Evolutionary conservation across 1,140 invertebrate species (phyloP).

Genomic region (Drosophila tsacasi): DNA sequence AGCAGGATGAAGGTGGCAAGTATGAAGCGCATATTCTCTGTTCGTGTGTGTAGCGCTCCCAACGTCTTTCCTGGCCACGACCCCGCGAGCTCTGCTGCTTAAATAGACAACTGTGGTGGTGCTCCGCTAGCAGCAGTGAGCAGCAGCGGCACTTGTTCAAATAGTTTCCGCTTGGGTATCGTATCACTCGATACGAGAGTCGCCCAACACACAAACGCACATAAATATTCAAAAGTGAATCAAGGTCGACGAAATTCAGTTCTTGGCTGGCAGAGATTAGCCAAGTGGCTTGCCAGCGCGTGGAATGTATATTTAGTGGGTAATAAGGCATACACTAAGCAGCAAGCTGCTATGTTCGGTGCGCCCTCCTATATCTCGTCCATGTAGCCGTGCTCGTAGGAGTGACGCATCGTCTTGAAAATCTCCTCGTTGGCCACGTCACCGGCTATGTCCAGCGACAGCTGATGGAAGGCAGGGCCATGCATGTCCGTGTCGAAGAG

Average conservation of each 20-base stretch:
- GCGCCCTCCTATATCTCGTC: slow-evolving; percentile 54
- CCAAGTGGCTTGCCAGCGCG: background rate
- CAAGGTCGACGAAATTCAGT: slow-evolving; percentile 42
- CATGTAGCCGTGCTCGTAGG: slow-evolving; percentile 77
- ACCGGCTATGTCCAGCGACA: slow-evolving; percentile 68
- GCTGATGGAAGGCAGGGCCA: slow-evolving; percentile 54
- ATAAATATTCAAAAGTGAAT: slow-evolving; percentile 68
- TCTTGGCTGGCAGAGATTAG: background rate
- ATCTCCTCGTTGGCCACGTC: slow-evolving; percentile 69
- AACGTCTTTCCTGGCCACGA: background rate
- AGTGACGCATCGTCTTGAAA: slow-evolving; percentile 59
- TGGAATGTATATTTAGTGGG: slow-evolving; percentile 20
- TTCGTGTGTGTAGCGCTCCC: background rate
- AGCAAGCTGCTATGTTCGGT: background rate
- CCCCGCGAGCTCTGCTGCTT: slow-evolving; percentile 9
- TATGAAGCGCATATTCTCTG: slow-evolving; percentile 41
- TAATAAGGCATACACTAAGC: slow-evolving; percentile 1
- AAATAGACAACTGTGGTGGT: slow-evolving; percentile 27
- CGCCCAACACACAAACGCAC: background rate
- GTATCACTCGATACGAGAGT: background rate
- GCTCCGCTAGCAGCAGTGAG: background rate
- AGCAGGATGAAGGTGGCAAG: slow-evolving; percentile 1
- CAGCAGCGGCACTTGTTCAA: slow-evolving; percentile 48
- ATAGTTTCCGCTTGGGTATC: slow-evolving; percentile 22
- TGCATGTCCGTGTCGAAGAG: slow-evolving; percentile 76